A percentile compares a stretch with the other conserved stretches of the same genome.
These are phyloP conservation scores for Diacarnus erythraeanus DNA, from an alignment of 37 sponge, comb jelly and placozoan genomes.

Conservation along the genomic window DNA sequence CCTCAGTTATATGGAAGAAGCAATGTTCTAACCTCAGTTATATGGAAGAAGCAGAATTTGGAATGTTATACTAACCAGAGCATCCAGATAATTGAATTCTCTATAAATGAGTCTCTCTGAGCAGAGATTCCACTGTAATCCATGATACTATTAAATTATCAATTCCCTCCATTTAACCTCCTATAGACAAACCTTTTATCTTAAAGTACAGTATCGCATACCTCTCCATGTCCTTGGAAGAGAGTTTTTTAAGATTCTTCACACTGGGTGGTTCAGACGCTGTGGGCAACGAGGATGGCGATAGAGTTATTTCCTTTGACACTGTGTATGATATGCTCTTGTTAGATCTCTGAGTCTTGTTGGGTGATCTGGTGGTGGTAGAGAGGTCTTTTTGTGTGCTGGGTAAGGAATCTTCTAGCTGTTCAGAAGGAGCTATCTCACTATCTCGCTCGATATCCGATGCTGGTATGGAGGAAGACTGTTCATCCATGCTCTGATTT, in stretches of 20 bases:
- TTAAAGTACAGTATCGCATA: no score
- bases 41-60: no score
- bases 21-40: no score
- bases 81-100: no score
- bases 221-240: neutral
- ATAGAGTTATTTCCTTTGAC: neutral
- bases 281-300: neutral
- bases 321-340: neutral
- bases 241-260: neutral
- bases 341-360: neutral
- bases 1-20: no score
- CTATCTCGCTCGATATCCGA: slow-evolving; percentile 7
- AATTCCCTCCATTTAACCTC: no score
- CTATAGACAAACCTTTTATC: no score
- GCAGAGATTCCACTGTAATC: no score
- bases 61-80: no score
- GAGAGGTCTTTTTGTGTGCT: neutral
- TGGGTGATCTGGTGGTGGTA: neutral
- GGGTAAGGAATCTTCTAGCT: slow-evolving; percentile 7
- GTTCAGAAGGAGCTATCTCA: neutral
- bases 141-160: no score
- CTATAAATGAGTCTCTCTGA: no score
- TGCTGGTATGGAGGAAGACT: neutral
- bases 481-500: neutral
- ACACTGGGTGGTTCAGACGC: neutral